Evolutionary conservation across 2,113 vertebrate species (phyloP).

Genomic region (Diadophis punctatus): DNA sequence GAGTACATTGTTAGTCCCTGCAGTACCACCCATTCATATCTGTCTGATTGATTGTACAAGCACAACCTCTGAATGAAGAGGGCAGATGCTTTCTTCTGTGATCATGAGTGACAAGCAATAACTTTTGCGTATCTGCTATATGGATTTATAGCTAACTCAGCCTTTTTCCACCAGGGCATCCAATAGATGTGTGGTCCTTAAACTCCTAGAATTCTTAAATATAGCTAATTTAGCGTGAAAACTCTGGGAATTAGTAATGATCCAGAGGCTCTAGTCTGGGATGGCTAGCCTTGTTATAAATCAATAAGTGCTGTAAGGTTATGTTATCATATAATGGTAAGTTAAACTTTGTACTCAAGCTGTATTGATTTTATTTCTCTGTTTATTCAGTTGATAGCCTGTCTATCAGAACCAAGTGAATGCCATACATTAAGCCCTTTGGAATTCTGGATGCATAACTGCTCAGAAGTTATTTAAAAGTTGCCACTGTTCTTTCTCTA

Average conservation of each 20-base stretch:
- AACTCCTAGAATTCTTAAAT: background rate
- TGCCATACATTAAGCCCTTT: background rate
- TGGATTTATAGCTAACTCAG: background rate
- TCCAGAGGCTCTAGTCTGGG: background rate
- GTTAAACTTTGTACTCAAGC: background rate
- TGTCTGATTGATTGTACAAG: background rate
- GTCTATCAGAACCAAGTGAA: background rate
- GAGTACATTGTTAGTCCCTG: background rate
- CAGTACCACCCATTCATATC: background rate
- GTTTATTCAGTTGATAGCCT: background rate
- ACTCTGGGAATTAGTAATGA: background rate
- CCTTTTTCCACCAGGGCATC: background rate
- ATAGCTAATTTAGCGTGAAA: background rate
- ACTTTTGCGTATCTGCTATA: background rate
- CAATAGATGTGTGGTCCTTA: background rate
- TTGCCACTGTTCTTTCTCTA: background rate
- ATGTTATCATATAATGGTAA: background rate
- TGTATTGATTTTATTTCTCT: background rate
- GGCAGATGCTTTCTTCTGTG: background rate
- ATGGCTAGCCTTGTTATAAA: background rate
- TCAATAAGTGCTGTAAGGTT: background rate
- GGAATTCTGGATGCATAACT: background rate
- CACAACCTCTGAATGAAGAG: background rate
- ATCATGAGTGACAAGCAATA: background rate
- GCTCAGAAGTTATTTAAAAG: background rate